Evolutionary conservation across 2,888 invertebrate genomes (phyloP).

Genomic region (Andrena fulva): DNA sequence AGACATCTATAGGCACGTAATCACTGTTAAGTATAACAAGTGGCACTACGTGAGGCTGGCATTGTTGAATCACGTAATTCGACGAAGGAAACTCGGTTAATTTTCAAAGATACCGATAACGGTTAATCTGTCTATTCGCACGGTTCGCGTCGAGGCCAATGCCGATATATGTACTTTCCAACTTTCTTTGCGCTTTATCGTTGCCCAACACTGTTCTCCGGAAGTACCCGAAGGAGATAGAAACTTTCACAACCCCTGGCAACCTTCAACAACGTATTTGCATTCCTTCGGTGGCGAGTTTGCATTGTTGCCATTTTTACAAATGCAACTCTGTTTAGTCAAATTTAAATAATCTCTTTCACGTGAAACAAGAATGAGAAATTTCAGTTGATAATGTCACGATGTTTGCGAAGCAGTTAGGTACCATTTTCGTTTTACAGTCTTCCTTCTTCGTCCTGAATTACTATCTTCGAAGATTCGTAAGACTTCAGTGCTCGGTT

Average conservation of each 20-base stretch:
- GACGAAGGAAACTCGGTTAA: conserved; percentile 28
- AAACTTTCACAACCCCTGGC: no score
- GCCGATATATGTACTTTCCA: conserved; percentile 2
- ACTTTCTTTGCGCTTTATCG: conserved; percentile 10
- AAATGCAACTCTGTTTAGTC: no score
- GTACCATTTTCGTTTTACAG: no score
- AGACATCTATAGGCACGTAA: conserved; percentile 18
- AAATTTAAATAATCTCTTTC: no score
- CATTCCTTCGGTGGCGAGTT: no score
- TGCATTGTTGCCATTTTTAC: no score
- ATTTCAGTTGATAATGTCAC: no score
- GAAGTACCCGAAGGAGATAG: conserved; percentile 14
- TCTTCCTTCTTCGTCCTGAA: no score
- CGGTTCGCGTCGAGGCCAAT: conserved; percentile 4
- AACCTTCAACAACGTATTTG: no score
- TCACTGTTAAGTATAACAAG: conserved; percentile 17
- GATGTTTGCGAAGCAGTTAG: no score
- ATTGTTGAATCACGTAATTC: conserved; percentile 21
- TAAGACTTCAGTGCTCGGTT: no score
- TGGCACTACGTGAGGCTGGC: background rate
- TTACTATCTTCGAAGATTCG: no score
- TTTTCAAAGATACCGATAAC: conserved; percentile 32
- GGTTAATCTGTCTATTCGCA: conserved; percentile 3
- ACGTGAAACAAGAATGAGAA: background rate
- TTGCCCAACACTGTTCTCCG: background rate